Conservation (phyloP, 2,797 vertebrate genomes). For the Hydrocynus forskahlii region DNA sequence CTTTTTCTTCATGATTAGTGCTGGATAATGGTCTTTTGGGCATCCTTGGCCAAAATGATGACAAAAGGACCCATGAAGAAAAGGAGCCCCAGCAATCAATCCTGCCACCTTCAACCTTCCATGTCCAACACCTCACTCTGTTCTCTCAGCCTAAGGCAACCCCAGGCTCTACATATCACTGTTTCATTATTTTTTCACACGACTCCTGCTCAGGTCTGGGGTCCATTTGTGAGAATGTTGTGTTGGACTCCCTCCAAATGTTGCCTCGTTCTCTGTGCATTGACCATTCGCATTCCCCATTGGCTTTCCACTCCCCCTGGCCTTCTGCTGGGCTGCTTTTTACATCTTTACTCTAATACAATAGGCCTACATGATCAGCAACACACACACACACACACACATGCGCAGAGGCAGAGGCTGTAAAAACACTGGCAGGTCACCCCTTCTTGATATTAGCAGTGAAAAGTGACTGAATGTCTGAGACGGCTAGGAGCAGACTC, state of each 20-base stretch:
- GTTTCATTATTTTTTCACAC: conserved; percentile 52
- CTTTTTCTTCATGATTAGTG: conserved; percentile 18
- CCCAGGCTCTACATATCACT: conserved; percentile 35
- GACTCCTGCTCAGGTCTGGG: conserved; percentile 47
- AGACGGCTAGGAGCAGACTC: conserved; percentile 58
- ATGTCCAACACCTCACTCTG: conserved; percentile 12
- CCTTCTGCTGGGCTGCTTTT: conserved; percentile 64
- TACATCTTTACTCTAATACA: conserved; percentile 65
- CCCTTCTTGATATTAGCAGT: conserved; percentile 61
- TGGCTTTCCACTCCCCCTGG: conserved; percentile 48
- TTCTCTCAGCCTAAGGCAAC: conserved; percentile 26
- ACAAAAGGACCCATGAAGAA: conserved; percentile 1
- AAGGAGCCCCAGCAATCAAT: neutral
- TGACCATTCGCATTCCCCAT: conserved; percentile 52
- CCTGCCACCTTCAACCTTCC: neutral
- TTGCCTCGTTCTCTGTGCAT: conserved; percentile 64
- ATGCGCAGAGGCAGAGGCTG: conserved; percentile 54
- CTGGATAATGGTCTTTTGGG: conserved; percentile 10
- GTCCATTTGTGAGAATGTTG: conserved; percentile 54
- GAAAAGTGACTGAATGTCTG: conserved; percentile 64
- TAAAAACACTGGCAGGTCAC: conserved; percentile 71
- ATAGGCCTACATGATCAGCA: conserved; percentile 55
- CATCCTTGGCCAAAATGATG: neutral
- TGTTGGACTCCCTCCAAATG: conserved; percentile 60
- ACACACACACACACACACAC: conserved; percentile 53